Percentiles rank a stretch among this genome's conserved stretches.
These are phyloP conservation scores for Drosophila austrosaltans DNA, from an alignment of 2,888 invertebrate genomes.

Conservation along the genomic window DNA sequence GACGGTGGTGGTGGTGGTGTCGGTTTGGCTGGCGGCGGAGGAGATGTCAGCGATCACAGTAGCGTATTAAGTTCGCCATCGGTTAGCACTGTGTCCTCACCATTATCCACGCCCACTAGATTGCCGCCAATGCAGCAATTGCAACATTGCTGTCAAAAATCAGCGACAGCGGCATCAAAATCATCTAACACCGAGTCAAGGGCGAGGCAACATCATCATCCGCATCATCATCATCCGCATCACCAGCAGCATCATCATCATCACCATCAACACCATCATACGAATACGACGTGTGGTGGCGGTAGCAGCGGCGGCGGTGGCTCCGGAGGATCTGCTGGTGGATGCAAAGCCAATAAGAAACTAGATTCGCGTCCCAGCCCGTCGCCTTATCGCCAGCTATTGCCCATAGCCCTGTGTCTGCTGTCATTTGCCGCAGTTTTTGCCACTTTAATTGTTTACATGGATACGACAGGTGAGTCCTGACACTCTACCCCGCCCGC, in stretches of 20 bases:
- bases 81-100: slow-evolving; percentile 80
- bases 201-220: slow-evolving; percentile 54
- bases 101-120: slow-evolving; percentile 81
- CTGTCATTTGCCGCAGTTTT: slow-evolving; percentile 92
- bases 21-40: slow-evolving; percentile 26
- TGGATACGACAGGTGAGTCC: slow-evolving; percentile 90
- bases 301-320: slow-evolving; percentile 45
- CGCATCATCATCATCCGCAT: slow-evolving; percentile 58
- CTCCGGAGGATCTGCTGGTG: slow-evolving; percentile 31
- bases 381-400: slow-evolving; percentile 84
- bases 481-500: background rate
- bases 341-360: slow-evolving; percentile 79
- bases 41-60: slow-evolving; percentile 74
- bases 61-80: slow-evolving; percentile 80
- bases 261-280: slow-evolving; percentile 61
- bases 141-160: slow-evolving; percentile 78
- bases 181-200: slow-evolving; percentile 40
- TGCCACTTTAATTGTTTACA: slow-evolving; percentile 90
- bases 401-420: slow-evolving; percentile 89
- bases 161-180: slow-evolving; percentile 38
- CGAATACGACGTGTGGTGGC: slow-evolving; percentile 47
- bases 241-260: slow-evolving; percentile 55
- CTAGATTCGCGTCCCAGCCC: slow-evolving; percentile 82
- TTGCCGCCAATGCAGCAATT: slow-evolving; percentile 68
- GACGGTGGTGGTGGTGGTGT: slow-evolving; percentile 32